A percentile compares a stretch with the other conserved stretches of the same genome.
These are phyloP conservation scores for Tenualosa ilisha DNA, from an alignment of 2,797 vertebrate genomes.

Conservation along the genomic window DNA sequence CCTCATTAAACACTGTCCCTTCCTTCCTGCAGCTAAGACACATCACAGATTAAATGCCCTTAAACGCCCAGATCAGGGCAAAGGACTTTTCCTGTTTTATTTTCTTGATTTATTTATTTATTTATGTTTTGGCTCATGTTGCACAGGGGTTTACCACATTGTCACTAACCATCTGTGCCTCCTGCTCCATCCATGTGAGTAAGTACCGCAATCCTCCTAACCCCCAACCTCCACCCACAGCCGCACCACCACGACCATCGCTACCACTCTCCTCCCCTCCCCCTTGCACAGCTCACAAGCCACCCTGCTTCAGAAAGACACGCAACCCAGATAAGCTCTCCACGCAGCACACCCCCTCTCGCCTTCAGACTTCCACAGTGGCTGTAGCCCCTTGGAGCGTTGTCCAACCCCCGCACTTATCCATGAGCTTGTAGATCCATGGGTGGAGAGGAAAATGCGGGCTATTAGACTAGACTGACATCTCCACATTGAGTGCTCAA, in stretches of 20 bases:
- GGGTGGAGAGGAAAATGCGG: neutral
- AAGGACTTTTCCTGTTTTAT: neutral
- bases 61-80: neutral
- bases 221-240: neutral
- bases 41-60: neutral
- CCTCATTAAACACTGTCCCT: neutral
- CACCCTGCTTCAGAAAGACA: neutral
- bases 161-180: constrained; percentile 22
- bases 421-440: neutral
- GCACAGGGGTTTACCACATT: constrained; percentile 6
- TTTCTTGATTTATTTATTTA: neutral
- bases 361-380: neutral
- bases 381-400: neutral
- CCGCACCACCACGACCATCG: neutral
- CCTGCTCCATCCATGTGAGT: constrained; percentile 11
- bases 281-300: neutral
- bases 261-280: neutral
- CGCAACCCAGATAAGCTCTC: neutral
- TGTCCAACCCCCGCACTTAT: neutral
- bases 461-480: neutral
- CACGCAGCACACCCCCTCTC: neutral
- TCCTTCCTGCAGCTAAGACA: neutral
- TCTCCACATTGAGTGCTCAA: neutral
- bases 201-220: neutral
- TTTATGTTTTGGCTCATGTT: neutral